Evolutionary conservation across 2,113 vertebrate genomes (phyloP).

Genomic region (Phrynocephalus versicolor): DNA sequence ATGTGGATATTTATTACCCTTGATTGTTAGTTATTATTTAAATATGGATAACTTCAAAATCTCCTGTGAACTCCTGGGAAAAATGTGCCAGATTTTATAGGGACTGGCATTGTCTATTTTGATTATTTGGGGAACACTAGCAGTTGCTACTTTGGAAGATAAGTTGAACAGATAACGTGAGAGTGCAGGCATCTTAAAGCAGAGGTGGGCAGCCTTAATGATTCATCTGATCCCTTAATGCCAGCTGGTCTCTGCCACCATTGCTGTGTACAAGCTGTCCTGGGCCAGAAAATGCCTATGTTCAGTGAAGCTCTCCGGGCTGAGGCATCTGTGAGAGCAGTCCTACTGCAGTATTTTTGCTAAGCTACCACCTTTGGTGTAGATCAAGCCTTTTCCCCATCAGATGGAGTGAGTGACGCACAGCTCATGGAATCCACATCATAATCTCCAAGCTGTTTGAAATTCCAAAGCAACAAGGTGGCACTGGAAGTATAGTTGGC

Average conservation of each 20-base stretch:
- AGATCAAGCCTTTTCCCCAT: too few relatives aligned
- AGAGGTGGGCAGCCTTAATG: too few relatives aligned
- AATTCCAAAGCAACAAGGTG: not conserved
- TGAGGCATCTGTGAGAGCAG: not conserved
- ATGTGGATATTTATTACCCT: too few relatives aligned
- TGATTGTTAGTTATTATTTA: too few relatives aligned
- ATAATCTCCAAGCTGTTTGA: too few relatives aligned
- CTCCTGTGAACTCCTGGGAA: not conserved
- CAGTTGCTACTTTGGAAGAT: not conserved
- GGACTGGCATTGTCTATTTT: not conserved
- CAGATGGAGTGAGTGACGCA: not conserved
- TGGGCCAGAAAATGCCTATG: not conserved
- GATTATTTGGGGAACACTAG: not conserved
- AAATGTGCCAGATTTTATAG: not conserved
- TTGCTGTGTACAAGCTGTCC: too few relatives aligned
- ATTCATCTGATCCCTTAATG: too few relatives aligned
- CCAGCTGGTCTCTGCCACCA: too few relatives aligned
- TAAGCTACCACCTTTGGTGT: not conserved
- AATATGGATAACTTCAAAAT: not conserved
- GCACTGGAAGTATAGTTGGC: not conserved
- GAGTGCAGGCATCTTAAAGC: not conserved
- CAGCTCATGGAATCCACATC: not conserved
- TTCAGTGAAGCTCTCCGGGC: conserved; percentile 5
- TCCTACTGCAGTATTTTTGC: not conserved
- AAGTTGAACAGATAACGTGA: not conserved